Percentiles rank a stretch among this genome's conserved stretches.
phyloP scores from a whole-genome alignment of 2,888 invertebrate genomes.

The Rotaria socialis region DNA sequence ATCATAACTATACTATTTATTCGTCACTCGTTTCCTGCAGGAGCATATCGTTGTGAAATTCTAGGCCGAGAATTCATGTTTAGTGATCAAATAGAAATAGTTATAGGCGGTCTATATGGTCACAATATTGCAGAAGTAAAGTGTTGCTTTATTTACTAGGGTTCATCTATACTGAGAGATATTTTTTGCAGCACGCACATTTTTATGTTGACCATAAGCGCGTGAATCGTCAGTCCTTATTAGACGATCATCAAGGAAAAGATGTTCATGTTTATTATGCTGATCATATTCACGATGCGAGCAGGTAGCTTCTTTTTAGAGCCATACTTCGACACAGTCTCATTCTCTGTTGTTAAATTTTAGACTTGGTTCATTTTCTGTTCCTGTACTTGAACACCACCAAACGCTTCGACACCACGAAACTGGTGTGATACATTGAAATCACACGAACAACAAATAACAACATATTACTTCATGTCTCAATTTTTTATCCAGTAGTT shows the following conservation, averaged over 20 bases:
- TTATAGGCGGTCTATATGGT: not conserved
- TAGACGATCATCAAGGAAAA: slow-evolving; percentile 30
- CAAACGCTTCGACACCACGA: not conserved
- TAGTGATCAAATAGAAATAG: slow-evolving; percentile 13
- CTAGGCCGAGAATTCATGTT: slow-evolving; percentile 5
- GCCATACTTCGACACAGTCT: too few relatives aligned
- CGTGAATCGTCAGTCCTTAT: slow-evolving; percentile 19
- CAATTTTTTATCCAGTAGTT: too few relatives aligned
- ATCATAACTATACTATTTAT: too few relatives aligned
- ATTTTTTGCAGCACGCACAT: not conserved
- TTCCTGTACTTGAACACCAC: slow-evolving; percentile 30
- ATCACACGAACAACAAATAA: not conserved
- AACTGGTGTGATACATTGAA: not conserved
- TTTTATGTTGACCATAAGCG: slow-evolving; percentile 6
- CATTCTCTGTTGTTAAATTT: too few relatives aligned
- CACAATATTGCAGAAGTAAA: slow-evolving; percentile 3
- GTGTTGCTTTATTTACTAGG: not conserved
- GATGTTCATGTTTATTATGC: slow-evolving; percentile 30
- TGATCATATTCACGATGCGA: slow-evolving; percentile 29
- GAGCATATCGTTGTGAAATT: slow-evolving; percentile 9
- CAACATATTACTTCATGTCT: too few relatives aligned
- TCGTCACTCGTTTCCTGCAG: not conserved
- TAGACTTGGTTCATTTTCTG: not conserved
- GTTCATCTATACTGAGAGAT: not conserved
- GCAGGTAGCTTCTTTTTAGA: not conserved